phyloP scores from a whole-genome alignment of 2,797 vertebrate genomes.

The Bradypodion ventrale region DNA sequence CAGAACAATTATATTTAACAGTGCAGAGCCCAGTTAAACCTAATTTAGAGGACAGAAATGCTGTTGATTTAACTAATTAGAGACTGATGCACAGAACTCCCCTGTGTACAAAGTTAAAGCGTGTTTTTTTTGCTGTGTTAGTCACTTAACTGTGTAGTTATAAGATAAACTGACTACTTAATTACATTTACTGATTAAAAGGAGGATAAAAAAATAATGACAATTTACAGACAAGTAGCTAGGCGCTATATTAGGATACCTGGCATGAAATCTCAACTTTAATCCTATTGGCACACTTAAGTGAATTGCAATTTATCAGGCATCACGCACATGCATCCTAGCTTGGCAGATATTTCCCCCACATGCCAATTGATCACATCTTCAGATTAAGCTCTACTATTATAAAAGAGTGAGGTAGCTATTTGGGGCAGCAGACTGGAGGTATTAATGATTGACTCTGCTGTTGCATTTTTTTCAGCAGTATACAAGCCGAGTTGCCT shows the following conservation, averaged over 20 bases:
- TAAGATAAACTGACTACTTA: constrained; percentile 1
- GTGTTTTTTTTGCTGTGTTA: background rate
- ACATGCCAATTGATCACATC: background rate
- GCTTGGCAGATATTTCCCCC: background rate
- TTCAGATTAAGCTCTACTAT: background rate
- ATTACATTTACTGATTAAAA: constrained; percentile 16
- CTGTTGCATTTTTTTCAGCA: no score
- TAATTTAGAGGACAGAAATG: constrained; percentile 36
- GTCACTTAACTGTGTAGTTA: background rate
- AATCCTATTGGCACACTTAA: background rate
- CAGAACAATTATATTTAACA: constrained; percentile 28
- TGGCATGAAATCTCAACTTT: background rate
- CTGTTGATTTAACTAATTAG: constrained; percentile 29
- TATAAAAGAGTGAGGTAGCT: no score
- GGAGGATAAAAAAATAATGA: background rate
- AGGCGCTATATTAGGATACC: background rate
- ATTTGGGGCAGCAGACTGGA: no score
- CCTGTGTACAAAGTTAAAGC: background rate
- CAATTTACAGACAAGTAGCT: background rate
- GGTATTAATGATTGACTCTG: no score
- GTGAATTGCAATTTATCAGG: background rate
- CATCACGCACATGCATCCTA: background rate
- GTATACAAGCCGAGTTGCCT: no score
- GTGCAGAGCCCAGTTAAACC: constrained; percentile 17
- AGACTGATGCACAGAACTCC: background rate